phyloP scores from a whole-genome alignment of 2,888 invertebrate species.

The Mallateleia sp. region DNA sequence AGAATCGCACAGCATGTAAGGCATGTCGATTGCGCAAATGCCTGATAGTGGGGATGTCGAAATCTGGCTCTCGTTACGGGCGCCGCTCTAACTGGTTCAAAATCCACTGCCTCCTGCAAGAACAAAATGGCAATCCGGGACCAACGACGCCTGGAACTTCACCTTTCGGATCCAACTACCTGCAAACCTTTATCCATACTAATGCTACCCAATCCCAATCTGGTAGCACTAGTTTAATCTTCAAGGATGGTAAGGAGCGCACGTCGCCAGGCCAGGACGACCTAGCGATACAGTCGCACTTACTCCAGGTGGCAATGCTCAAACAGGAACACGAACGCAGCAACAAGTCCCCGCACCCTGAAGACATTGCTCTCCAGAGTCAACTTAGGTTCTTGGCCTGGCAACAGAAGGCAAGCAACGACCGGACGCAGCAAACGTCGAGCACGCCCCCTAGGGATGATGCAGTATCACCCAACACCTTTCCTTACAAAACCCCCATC shows the following conservation, averaged over 20 bases:
- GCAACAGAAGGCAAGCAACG: constrained; percentile 85
- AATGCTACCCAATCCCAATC: constrained; percentile 87
- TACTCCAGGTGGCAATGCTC: constrained; percentile 87
- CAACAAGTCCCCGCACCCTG: constrained; percentile 88
- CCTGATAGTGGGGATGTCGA: constrained; percentile 97
- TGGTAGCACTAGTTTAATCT: constrained; percentile 12
- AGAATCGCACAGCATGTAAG: constrained; percentile 97
- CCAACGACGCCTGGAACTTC: constrained; percentile 76
- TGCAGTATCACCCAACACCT: constrained; percentile 78
- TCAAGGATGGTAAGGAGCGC: constrained; percentile 66
- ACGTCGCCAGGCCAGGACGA: constrained; percentile 83
- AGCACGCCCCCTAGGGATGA: constrained; percentile 81
- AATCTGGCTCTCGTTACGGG: constrained; percentile 97
- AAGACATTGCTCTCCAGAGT: constrained; percentile 87
- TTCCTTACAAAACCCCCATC: constrained; percentile 83
- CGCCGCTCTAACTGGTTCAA: constrained; percentile 98
- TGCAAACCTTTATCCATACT: constrained; percentile 83
- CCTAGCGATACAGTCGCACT: constrained; percentile 86
- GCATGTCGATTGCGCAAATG: constrained; percentile 97
- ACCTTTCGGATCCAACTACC: constrained; percentile 69
- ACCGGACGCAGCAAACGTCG: constrained; percentile 79
- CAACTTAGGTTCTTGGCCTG: constrained; percentile 86
- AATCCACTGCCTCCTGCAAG: constrained; percentile 94
- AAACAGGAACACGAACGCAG: constrained; percentile 86
- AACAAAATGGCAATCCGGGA: constrained; percentile 88